Conservation (phyloP, 2,888 invertebrate species). For the Heliconius ethilla region DNA sequence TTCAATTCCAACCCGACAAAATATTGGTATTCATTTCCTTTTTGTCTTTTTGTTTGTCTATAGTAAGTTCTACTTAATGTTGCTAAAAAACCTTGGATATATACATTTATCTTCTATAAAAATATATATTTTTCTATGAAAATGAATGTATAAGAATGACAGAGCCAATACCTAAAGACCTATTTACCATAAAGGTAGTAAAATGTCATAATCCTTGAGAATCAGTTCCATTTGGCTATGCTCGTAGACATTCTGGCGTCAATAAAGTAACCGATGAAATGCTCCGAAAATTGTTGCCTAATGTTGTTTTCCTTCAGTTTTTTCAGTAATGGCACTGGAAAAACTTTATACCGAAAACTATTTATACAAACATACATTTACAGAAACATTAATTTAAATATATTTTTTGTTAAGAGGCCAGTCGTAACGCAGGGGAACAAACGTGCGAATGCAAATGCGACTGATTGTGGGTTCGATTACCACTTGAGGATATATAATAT, state of each 20-base stretch:
- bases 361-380: not conserved
- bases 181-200: slow-evolving; percentile 1
- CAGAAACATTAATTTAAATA: not conserved
- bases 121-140: not conserved
- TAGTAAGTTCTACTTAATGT: not conserved
- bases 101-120: not conserved
- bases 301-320: not conserved
- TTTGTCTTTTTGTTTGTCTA: not conserved
- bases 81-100: not conserved
- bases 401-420: too few relatives aligned
- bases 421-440: too few relatives aligned
- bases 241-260: slow-evolving; percentile 34
- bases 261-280: not conserved
- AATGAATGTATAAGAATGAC: not conserved
- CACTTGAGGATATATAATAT: too few relatives aligned
- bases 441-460: too few relatives aligned
- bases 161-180: not conserved
- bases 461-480: too few relatives aligned
- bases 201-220: slow-evolving; percentile 27
- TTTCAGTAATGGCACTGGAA: not conserved
- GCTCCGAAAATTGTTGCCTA: not conserved
- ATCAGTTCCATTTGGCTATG: slow-evolving; percentile 12
- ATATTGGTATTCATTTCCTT: not conserved
- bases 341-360: not conserved
- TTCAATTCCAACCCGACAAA: not conserved